These are phyloP conservation scores for Syngnathus rostellatus DNA, from an alignment of 2,797 vertebrate genomes.

Conservation along the genomic window DNA sequence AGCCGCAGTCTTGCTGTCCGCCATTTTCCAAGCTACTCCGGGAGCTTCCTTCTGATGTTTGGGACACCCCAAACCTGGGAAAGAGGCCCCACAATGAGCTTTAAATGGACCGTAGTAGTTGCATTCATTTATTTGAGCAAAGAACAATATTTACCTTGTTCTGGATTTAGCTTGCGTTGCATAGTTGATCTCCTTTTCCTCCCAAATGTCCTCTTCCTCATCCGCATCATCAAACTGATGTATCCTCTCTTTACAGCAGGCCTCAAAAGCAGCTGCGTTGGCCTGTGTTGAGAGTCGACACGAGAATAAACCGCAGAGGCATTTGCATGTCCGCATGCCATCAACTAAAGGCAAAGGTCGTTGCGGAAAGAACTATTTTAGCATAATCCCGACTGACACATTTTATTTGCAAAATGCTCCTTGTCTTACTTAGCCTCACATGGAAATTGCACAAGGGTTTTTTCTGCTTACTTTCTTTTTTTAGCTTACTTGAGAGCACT, in stretches of 20 bases:
- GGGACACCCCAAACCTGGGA: slow-evolving; percentile 80
- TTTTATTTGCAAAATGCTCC: no score
- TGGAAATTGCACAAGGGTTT: neutral
- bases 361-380: no score
- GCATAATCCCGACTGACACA: no score
- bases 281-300: slow-evolving; percentile 59
- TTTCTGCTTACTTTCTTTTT: no score
- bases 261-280: slow-evolving; percentile 87
- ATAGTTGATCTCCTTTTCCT: slow-evolving; percentile 86
- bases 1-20: slow-evolving; percentile 60
- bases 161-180: slow-evolving; percentile 81
- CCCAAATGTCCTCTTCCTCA: slow-evolving; percentile 95
- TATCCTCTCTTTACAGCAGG: slow-evolving; percentile 90
- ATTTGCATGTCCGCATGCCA: neutral
- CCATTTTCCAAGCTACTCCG: slow-evolving; percentile 74
- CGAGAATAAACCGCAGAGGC: neutral
- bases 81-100: neutral
- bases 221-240: slow-evolving; percentile 89
- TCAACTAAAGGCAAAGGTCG: neutral
- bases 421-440: no score
- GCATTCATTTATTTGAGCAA: neutral
- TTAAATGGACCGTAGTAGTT: neutral
- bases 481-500: neutral
- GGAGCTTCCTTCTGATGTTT: slow-evolving; percentile 70
- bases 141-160: slow-evolving; percentile 70